These are phyloP conservation scores for Panthera leo DNA, from an alignment of 2,113 vertebrate species.

Conservation along the genomic window DNA sequence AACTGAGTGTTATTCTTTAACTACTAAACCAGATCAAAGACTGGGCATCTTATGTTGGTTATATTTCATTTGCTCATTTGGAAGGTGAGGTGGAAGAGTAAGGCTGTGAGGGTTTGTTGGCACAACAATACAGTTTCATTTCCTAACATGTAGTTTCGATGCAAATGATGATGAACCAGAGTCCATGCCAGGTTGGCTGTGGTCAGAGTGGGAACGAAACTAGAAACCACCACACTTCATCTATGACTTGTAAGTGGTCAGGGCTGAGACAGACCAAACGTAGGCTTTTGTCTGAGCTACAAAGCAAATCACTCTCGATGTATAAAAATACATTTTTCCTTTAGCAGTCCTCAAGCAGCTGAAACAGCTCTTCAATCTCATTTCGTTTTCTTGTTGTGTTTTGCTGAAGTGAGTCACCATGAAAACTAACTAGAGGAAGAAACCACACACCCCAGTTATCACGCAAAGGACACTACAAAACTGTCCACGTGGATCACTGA, in stretches of 20 bases:
- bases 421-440: neutral
- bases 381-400: neutral
- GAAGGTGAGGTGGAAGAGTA: neutral
- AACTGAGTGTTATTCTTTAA: conserved; percentile 24
- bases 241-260: neutral
- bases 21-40: neutral
- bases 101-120: neutral
- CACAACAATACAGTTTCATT: neutral
- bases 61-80: neutral
- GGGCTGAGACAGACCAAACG: neutral
- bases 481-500: neutral
- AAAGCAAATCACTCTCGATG: neutral
- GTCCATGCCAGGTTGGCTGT: neutral
- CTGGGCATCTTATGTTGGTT: neutral
- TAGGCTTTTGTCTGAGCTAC: neutral
- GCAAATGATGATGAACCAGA: neutral
- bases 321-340: neutral
- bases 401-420: neutral
- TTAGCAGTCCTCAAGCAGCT: neutral
- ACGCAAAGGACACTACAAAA: conserved; percentile 11
- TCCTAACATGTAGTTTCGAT: neutral
- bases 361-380: neutral
- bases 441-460: neutral
- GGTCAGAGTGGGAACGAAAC: neutral
- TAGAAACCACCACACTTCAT: neutral